phyloP scores from a whole-genome alignment of 1,140 invertebrate genomes.

The Eupeodes corollae region DNA sequence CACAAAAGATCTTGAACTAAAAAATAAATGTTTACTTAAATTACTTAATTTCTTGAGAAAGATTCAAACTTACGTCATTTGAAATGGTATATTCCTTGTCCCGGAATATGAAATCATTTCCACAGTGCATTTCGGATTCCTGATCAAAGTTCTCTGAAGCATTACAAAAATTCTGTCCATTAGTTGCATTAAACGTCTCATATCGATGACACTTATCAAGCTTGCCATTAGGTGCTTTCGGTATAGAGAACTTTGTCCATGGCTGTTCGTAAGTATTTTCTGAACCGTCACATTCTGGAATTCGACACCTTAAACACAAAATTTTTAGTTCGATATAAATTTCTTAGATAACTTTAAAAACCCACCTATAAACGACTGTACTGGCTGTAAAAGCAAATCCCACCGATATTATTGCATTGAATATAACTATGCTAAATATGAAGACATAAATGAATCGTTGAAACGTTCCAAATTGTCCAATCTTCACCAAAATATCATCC shows the following conservation, averaged over 20 bases:
- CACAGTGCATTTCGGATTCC: constrained; percentile 12
- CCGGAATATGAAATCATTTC: constrained; percentile 20
- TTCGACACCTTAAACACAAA: constrained; percentile 43
- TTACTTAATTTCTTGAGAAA: constrained; percentile 9
- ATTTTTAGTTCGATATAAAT: constrained; percentile 1
- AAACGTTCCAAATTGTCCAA: constrained; percentile 43
- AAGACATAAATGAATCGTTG: constrained; percentile 43
- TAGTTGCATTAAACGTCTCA: constrained; percentile 12
- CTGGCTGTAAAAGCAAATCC: constrained; percentile 49
- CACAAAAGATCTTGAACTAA: constrained; percentile 47
- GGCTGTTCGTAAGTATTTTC: constrained; percentile 35
- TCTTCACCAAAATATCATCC: constrained; percentile 26
- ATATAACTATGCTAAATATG: constrained; percentile 41
- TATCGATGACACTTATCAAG: constrained; percentile 42
- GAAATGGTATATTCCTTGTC: constrained; percentile 26
- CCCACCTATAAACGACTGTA: constrained; percentile 45
- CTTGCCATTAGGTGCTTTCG: constrained; percentile 32
- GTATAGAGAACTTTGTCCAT: constrained; percentile 45
- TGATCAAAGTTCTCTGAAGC: constrained; percentile 37
- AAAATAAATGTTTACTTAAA: constrained; percentile 35
- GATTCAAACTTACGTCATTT: constrained; percentile 22
- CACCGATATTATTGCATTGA: constrained; percentile 41
- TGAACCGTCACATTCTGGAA: constrained; percentile 47
- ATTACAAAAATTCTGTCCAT: constrained; percentile 26
- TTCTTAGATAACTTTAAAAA: constrained; percentile 9